These are phyloP conservation scores for Aurelia coerulea DNA, from an alignment of 30 jellyfish, hydroid and myxozoan genomes.

Conservation along the genomic window DNA sequence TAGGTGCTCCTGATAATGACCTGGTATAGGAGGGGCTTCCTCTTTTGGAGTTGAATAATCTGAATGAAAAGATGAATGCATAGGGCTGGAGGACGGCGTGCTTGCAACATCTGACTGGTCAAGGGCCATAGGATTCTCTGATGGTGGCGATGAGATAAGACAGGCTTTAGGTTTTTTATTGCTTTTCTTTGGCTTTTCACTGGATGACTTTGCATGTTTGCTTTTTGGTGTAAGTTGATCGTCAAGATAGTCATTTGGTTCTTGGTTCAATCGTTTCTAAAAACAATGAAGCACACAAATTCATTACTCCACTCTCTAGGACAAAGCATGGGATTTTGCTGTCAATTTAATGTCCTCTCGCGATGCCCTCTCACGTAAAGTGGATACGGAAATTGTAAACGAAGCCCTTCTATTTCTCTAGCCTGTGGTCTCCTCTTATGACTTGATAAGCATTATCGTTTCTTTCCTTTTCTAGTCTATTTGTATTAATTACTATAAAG, in stretches of 20 bases:
- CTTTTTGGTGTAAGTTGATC: slow-evolving; percentile 19
- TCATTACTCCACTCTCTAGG: not conserved
- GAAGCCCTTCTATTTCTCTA: too few species aligned
- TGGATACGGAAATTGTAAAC: too few species aligned
- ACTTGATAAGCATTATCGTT: too few species aligned
- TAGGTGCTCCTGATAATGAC: slow-evolving; percentile 31
- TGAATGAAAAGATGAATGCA: slow-evolving; percentile 29
- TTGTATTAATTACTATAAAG: too few species aligned
- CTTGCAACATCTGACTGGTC: slow-evolving; percentile 44
- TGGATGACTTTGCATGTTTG: slow-evolving; percentile 24
- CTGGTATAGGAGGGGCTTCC: slow-evolving; percentile 5
- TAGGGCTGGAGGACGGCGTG: slow-evolving; percentile 52
- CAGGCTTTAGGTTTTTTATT: not conserved
- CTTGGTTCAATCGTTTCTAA: slow-evolving; percentile 48
- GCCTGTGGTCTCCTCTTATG: too few species aligned
- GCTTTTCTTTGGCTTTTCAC: slow-evolving; percentile 55
- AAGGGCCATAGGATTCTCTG: slow-evolving; percentile 8
- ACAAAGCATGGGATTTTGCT: too few species aligned
- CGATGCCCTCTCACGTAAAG: too few species aligned
- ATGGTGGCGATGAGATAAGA: slow-evolving; percentile 1
- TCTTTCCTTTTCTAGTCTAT: too few species aligned
- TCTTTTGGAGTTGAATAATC: slow-evolving; percentile 29
- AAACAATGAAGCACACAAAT: not conserved
- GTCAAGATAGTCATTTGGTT: slow-evolving; percentile 8
- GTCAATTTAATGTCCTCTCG: too few species aligned